Evolutionary conservation across 2,797 vertebrate species (phyloP).

Genomic region (Thamnophis elegans): DNA sequence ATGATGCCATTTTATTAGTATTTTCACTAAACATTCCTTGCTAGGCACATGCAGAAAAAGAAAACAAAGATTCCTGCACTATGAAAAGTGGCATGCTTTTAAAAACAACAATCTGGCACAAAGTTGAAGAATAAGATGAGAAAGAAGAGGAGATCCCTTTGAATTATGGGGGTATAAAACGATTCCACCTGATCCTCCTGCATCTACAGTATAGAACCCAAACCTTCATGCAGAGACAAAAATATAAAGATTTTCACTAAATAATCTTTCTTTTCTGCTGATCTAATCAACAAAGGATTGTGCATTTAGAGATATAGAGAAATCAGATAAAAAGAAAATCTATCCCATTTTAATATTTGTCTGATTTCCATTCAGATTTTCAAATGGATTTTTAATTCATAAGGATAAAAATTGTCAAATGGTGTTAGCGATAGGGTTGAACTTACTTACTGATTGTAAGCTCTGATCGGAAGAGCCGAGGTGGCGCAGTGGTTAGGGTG

Average conservation of each 20-base stretch:
- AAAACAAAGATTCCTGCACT: slow-evolving; percentile 42
- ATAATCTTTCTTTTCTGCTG: background rate
- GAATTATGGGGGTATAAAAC: background rate
- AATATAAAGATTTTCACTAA: background rate
- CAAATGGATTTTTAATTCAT: background rate
- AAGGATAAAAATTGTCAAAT: background rate
- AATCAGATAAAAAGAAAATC: background rate
- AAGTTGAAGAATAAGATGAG: background rate
- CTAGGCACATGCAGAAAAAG: slow-evolving; percentile 49
- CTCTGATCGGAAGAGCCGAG: too few relatives aligned
- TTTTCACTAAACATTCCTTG: slow-evolving; percentile 33
- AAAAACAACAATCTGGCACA: slow-evolving; percentile 7
- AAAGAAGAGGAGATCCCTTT: background rate
- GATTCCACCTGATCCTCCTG: background rate
- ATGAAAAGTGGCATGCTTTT: background rate
- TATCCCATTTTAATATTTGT: background rate
- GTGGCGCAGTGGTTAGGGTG: too few relatives aligned
- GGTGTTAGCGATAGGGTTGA: background rate
- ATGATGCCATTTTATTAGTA: slow-evolving; percentile 51
- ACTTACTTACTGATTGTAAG: background rate
- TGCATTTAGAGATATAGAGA: background rate
- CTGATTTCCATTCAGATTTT: background rate
- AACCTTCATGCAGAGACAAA: background rate
- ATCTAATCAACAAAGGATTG: background rate
- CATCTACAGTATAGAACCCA: background rate